Percentiles rank a stretch among this genome's conserved stretches.
These are phyloP conservation scores for Conus ventricosus DNA, from an alignment of 1,140 invertebrate species.

Conservation along the genomic window DNA sequence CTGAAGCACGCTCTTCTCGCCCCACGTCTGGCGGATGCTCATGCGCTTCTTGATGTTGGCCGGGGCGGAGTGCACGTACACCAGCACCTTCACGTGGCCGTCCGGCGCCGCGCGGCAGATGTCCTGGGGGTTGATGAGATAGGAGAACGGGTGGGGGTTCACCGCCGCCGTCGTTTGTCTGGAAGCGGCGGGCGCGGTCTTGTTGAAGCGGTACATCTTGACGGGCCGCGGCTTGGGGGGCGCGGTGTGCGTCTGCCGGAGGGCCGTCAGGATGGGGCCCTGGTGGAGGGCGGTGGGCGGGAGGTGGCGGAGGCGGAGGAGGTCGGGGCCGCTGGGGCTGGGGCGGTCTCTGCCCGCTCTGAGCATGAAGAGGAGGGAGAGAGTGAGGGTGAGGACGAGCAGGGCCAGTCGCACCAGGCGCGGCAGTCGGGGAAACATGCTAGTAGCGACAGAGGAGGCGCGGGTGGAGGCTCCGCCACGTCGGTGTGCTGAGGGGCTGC, in stretches of 20 bases:
- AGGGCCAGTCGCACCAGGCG: conserved; percentile 19
- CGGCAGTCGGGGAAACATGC: conserved; percentile 26
- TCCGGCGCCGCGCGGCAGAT: conserved; percentile 22
- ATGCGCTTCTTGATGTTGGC: conserved; percentile 63
- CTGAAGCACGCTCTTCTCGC: conserved; percentile 47
- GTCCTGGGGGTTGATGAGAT: conserved; percentile 52
- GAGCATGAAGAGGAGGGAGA: conserved; percentile 29
- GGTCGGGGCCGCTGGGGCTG: background rate
- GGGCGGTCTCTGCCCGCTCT: background rate
- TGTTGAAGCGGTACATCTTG: background rate
- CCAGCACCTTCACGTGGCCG: conserved; percentile 51
- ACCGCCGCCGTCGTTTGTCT: background rate
- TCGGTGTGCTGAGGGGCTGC: background rate
- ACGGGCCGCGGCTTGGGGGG: background rate
- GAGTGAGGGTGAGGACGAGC: background rate
- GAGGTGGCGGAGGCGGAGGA: background rate
- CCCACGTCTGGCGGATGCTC: conserved; percentile 72
- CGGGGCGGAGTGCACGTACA: conserved; percentile 68
- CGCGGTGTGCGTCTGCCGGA: background rate
- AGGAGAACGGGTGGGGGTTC: conserved; percentile 55
- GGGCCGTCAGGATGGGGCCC: background rate
- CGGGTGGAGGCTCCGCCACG: background rate
- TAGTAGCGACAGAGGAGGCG: background rate
- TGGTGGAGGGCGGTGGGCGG: background rate
- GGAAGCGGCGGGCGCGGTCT: background rate